These are phyloP conservation scores for Dinothrombium tinctorium DNA, from an alignment of 1,140 invertebrate genomes.

Conservation along the genomic window DNA sequence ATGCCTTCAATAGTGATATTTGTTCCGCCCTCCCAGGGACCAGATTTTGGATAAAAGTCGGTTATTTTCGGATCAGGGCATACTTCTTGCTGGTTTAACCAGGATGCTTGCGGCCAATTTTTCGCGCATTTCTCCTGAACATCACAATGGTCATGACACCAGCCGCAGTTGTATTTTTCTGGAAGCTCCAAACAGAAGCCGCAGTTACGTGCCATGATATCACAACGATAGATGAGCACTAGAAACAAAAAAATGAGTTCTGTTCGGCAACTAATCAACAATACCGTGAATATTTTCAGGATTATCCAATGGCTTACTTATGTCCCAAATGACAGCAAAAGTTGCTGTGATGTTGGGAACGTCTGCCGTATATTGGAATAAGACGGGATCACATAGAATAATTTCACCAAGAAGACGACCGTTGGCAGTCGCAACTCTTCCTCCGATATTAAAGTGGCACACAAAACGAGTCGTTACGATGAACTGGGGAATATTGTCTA, in stretches of 20 bases:
- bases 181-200: constrained; percentile 71
- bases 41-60: constrained; percentile 27
- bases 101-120: not conserved
- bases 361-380: constrained; percentile 17
- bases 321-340: constrained; percentile 84
- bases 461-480: constrained; percentile 79
- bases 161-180: constrained; percentile 74
- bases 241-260: constrained; percentile 6
- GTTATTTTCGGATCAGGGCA: constrained; percentile 73
- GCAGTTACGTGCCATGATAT: constrained; percentile 84
- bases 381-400: constrained; percentile 72
- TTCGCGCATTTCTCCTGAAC: constrained; percentile 66
- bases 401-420: constrained; percentile 69
- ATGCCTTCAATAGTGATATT: constrained; percentile 80
- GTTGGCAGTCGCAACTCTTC: constrained; percentile 66
- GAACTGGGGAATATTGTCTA: constrained; percentile 80
- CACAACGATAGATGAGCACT: constrained; percentile 67
- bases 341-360: constrained; percentile 71
- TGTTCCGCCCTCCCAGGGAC: constrained; percentile 49
- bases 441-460: constrained; percentile 88
- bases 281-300: constrained; percentile 75
- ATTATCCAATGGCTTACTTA: constrained; percentile 77
- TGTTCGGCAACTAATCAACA: no score
- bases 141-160: constrained; percentile 77
- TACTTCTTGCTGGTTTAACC: constrained; percentile 48